Evolutionary conservation across 1,140 invertebrate species (phyloP).

Genomic region (Triops cancriformis): DNA sequence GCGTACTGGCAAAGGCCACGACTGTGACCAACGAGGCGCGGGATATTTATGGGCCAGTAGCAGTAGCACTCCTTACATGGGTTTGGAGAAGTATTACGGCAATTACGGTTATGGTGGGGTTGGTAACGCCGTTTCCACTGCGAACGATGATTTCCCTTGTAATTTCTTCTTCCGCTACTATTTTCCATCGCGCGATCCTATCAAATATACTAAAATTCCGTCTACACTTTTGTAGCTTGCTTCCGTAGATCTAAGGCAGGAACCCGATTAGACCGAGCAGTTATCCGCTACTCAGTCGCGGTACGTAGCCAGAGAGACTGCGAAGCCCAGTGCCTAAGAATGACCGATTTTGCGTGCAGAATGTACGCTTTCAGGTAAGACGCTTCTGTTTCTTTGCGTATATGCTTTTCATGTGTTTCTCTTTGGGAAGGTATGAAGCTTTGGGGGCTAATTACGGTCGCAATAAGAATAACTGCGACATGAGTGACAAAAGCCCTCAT

Average conservation of each 20-base stretch:
- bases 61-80: neutral
- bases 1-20: conserved; percentile 33
- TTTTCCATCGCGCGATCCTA: neutral
- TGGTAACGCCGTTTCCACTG: neutral
- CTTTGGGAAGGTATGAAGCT: neutral
- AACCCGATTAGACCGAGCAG: conserved; percentile 55
- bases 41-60: neutral
- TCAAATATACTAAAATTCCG: neutral
- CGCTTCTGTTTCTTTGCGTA: neutral
- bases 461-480: conserved; percentile 60
- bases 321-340: conserved; percentile 59
- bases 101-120: neutral
- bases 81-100: neutral
- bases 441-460: conserved; percentile 14
- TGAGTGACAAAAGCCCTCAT: conserved; percentile 56
- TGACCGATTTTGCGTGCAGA: conserved; percentile 57
- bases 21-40: conserved; percentile 15
- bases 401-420: neutral
- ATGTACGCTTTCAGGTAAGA: conserved; percentile 63
- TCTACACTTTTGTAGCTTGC: conserved; percentile 50
- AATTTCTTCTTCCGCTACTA: neutral
- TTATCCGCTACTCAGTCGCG: conserved; percentile 52
- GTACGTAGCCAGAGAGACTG: conserved; percentile 61
- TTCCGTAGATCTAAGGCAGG: conserved; percentile 60
- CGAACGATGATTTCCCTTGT: neutral